Base-by-base conservation (phyloP, 2,888 invertebrate genomes). In the Phymatocera aterrima region DNA sequence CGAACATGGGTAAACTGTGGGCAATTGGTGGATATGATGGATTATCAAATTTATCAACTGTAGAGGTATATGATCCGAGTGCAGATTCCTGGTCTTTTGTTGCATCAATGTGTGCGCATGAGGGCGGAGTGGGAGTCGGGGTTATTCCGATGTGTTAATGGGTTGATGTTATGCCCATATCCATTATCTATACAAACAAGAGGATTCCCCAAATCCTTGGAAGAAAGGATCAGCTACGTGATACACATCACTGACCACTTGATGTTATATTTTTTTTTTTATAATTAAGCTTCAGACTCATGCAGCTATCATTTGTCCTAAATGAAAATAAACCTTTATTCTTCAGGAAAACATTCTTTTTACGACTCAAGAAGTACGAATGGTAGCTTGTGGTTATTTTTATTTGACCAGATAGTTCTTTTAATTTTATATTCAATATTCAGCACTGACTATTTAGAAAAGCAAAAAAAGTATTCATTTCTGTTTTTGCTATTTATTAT, bases 91-190 rank as follows among this genome's bases (percentile, higher is more conserved):
- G 96, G 97, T 93, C 92, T 2, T 95, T 95, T 87, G 94, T 94
- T 18, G 93, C 95, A 1, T 92, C 95, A 0, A 97, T 97, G 96
- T 94, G 94, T 83, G 96, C 95, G 1, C 97, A 97, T 88, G 97
- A 97, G 88, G 97, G 97, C 0, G 97, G 97, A 0, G 97, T 97
- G 0, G 97, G 97, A n/a, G 95, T 96, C 31, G 97, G 96, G 0
- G 96, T 97, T 4, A 94, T 97, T 83, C 95, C 95, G 78, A 91
- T 92, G 65, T 84, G 84, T 80, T 85, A 83, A 83, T 51, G 15
- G 6, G 18, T 6, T 46, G 12, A 48, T n/a, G 43, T 31, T 15
- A 72, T 51, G 12, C 48, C 31, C 34, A 18, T 34, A 18, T 10
- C 21, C 21, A 43, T 48, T 18, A 8, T 34, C 18, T 31, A 31